Evolutionary conservation across 2,113 vertebrate genomes (phyloP).

Genomic region (Craseonycteris thonglongyai): DNA sequence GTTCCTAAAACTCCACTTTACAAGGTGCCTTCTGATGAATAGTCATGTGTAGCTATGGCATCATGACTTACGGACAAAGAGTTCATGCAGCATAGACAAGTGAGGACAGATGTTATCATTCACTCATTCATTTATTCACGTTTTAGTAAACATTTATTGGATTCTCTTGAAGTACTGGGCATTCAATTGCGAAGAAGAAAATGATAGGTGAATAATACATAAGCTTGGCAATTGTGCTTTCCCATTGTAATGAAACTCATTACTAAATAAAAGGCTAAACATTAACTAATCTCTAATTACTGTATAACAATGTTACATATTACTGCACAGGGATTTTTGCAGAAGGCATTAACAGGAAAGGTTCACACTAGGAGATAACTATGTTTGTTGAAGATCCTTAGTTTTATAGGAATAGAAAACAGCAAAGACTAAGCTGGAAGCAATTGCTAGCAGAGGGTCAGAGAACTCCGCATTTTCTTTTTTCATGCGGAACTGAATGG

Average conservation of each 20-base stretch:
- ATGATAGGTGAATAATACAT: slow-evolving; percentile 29
- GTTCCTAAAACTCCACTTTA: background rate
- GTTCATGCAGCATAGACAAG: background rate
- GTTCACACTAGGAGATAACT: background rate
- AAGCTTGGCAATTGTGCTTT: background rate
- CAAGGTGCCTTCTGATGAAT: background rate
- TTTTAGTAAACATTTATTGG: background rate
- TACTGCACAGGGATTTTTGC: slow-evolving; percentile 7
- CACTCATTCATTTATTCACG: background rate
- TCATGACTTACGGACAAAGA: background rate
- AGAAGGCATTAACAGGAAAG: background rate
- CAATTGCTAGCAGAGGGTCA: background rate
- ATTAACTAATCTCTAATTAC: slow-evolving; percentile 43
- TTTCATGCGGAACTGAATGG: background rate
- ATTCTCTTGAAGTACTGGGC: background rate
- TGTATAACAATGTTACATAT: background rate
- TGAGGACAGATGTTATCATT: background rate
- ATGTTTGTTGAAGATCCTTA: background rate
- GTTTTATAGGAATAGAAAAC: background rate
- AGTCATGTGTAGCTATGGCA: background rate
- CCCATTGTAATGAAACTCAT: slow-evolving; percentile 21
- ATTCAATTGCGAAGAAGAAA: background rate
- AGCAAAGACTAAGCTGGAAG: background rate
- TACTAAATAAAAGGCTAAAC: slow-evolving; percentile 47
- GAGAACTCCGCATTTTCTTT: background rate